These are phyloP conservation scores for Chorisops tibialis DNA, from an alignment of 2,888 invertebrate species.

Conservation along the genomic window DNA sequence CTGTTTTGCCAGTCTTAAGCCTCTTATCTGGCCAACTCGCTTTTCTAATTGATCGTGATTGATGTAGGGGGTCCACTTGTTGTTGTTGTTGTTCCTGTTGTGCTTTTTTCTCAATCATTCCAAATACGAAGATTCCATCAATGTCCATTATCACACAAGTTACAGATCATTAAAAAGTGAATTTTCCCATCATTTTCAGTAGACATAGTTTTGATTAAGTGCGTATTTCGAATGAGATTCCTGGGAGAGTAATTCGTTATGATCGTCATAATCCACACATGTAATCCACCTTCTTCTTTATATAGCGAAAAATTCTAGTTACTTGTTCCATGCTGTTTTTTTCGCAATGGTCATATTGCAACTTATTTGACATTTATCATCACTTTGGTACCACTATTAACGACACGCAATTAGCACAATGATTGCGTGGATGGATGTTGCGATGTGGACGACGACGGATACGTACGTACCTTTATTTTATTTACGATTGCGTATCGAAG, in stretches of 20 bases:
- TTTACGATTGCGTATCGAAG: too few relatives aligned
- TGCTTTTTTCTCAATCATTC: too few relatives aligned
- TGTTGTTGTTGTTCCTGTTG: not conserved
- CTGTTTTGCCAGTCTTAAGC: constrained; percentile 11
- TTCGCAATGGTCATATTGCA: not conserved
- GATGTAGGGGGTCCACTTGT: constrained; percentile 29
- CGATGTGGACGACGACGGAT: too few relatives aligned
- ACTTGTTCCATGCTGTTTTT: not conserved
- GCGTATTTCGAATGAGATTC: constrained; percentile 16
- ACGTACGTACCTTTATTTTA: too few relatives aligned
- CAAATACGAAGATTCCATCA: not conserved
- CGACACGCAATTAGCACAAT: constrained; percentile 30
- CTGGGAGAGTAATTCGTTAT: constrained; percentile 26
- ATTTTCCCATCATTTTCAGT: constrained; percentile 23
- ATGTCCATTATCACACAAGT: constrained; percentile 1
- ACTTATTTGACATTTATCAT: constrained; percentile 9
- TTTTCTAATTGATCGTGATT: constrained; percentile 33
- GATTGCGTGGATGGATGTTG: not conserved
- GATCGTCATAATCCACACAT: constrained; percentile 19
- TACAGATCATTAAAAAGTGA: not conserved
- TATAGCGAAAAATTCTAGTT: too few relatives aligned
- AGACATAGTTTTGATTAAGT: constrained; percentile 6
- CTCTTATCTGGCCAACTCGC: not conserved
- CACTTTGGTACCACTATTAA: constrained; percentile 22
- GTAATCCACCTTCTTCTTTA: not conserved